Percentiles rank a stretch among this genome's conserved stretches.
Evolutionary conservation across 1,140 invertebrate species (phyloP).

Genomic region (Bombus waltoni): DNA sequence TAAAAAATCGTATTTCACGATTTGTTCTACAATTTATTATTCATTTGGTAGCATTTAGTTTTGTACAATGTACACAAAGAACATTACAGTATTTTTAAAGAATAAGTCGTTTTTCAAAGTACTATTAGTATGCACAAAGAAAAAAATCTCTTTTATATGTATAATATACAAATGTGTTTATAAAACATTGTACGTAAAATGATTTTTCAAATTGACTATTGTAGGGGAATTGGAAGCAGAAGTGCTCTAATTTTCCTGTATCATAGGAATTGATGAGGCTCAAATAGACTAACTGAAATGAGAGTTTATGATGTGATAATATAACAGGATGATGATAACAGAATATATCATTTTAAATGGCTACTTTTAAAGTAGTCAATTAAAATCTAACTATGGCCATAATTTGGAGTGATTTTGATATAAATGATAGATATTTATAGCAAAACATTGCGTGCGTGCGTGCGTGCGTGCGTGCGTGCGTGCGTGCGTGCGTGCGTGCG

Average conservation of each 20-base stretch:
- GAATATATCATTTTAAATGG: constrained; percentile 41
- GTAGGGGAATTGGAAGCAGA: constrained; percentile 53
- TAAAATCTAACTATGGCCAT: constrained; percentile 30
- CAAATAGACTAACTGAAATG: constrained; percentile 43
- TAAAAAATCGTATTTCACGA: background rate
- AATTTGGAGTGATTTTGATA: constrained; percentile 33
- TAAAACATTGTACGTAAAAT: constrained; percentile 48
- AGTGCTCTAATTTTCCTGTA: constrained; percentile 56
- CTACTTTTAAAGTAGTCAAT: constrained; percentile 52
- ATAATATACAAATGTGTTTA: constrained; percentile 57
- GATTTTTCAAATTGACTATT: constrained; percentile 58
- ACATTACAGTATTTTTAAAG: constrained; percentile 61
- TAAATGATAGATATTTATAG: constrained; percentile 14
- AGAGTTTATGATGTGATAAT: constrained; percentile 35
- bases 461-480: too few relatives aligned
- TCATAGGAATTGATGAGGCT: constrained; percentile 56
- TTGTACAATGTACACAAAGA: constrained; percentile 21
- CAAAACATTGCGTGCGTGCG: background rate
- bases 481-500: too few relatives aligned
- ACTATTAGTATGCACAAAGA: constrained; percentile 28
- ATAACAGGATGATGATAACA: constrained; percentile 25
- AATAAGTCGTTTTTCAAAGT: constrained; percentile 48
- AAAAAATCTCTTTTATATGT: constrained; percentile 49
- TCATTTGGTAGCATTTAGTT: constrained; percentile 36
- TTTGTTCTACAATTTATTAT: constrained; percentile 48